Conservation (phyloP, 1,140 invertebrate species). For the Nilaparvata lugens region DNA sequence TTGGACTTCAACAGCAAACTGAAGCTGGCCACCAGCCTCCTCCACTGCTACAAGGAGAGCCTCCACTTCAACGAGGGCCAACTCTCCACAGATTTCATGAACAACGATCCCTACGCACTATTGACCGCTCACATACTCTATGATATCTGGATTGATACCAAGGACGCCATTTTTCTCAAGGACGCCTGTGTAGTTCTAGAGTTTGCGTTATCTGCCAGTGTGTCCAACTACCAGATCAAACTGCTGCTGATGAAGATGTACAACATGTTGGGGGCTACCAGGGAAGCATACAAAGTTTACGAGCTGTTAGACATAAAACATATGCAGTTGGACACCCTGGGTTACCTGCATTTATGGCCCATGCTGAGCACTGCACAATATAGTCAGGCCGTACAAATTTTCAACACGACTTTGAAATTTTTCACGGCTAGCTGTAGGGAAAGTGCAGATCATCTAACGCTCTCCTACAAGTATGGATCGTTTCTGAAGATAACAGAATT, state of each 20-base stretch:
- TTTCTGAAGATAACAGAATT: constrained; percentile 89
- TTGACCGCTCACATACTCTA: constrained; percentile 68
- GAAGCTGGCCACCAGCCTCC: constrained; percentile 40
- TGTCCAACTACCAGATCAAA: constrained; percentile 54
- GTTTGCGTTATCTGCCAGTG: constrained; percentile 55
- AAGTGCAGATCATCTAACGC: constrained; percentile 82
- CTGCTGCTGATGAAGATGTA: constrained; percentile 23
- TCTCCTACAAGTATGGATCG: constrained; percentile 88
- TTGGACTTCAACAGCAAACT: constrained; percentile 38
- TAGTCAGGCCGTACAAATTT: constrained; percentile 48
- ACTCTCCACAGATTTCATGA: constrained; percentile 23
- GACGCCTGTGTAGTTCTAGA: constrained; percentile 59
- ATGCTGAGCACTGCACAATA: constrained; percentile 57
- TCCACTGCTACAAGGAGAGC: constrained; percentile 45
- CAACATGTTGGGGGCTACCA: constrained; percentile 44
- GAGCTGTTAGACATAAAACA: constrained; percentile 81
- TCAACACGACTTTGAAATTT: constrained; percentile 68
- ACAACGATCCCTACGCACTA: constrained; percentile 61
- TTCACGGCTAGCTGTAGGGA: constrained; percentile 81
- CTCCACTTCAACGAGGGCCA: constrained; percentile 21
- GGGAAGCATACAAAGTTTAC: constrained; percentile 57
- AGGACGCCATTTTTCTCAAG: constrained; percentile 46
- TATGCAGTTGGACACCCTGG: constrained; percentile 86
- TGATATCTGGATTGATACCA: constrained; percentile 51
- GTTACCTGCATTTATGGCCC: constrained; percentile 69